Base-by-base conservation (phyloP, 1,140 invertebrate species). In the Mycetomoellerius zeteki region DNA sequence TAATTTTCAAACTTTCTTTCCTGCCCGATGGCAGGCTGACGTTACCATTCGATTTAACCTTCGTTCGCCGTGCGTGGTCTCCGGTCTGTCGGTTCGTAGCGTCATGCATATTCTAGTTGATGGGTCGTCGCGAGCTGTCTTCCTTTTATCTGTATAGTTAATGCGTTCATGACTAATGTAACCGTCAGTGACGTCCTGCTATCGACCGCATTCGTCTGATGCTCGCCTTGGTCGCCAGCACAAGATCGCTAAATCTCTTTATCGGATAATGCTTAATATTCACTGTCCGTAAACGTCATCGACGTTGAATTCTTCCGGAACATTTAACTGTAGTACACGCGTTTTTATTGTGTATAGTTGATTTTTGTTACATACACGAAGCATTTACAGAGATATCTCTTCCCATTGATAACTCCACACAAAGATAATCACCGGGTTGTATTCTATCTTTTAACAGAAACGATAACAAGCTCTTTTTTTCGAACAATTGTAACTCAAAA, bases 61-160 rank as follows among this genome's bases (percentile, higher is more conserved):
- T 54, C 67, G 62, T 86, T 75, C 76, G 50, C 27, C 85, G 73
- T 75, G 84, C 84, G 81, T 67, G 67, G 81, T 82, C 82, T 52
- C 80, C 52, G 73, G 62, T 80, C 80, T 84, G 56, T 67, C 89
- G 73, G 77, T 80, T 91, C 62, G 90, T 86, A 90, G 76, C 78
- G 84, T 71, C 89, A 92, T 92, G 84, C 91, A 92, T 92, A 92
- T 92, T 92, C 89, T 91, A 92, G 85, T 81, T 86, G 88, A 89
- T 75, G 88, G 89, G 75, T 88, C 89, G 84, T 91, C 78, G 60
- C 86, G 85, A 88, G 72, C 80, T 80, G 76, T 75, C 81, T 90
- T 90, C 82, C 89, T 88, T 89, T 90, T 90, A 91, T 86, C 91
- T 92, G 89, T 92, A 90, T 91, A 92, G 90, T 92, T 92, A 92